Evolutionary conservation across 2,797 vertebrate genomes (phyloP).

Genomic region (Lepidocolaptes lacrymiger): DNA sequence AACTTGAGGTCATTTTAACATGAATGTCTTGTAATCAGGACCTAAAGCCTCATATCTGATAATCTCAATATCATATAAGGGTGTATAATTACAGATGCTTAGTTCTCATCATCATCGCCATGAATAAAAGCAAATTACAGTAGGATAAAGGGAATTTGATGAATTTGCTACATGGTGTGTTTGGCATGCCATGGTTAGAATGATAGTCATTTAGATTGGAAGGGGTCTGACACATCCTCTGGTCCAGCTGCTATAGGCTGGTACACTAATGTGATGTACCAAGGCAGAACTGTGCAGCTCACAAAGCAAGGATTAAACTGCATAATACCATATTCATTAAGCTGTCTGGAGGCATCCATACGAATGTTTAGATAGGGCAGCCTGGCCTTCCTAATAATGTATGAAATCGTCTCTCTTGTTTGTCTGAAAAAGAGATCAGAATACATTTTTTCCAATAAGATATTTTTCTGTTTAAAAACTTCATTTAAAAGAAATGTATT

Average conservation of each 20-base stretch:
- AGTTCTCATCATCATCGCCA: not conserved
- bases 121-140: not conserved
- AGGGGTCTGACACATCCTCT: not conserved
- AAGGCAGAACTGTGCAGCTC: not conserved
- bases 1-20: not conserved
- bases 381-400: not conserved
- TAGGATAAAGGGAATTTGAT: not conserved
- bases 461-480: not conserved
- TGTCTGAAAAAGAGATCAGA: conserved; percentile 6
- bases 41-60: not conserved
- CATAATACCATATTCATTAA: not conserved
- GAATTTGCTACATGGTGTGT: not conserved
- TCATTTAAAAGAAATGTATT: conserved; percentile 12
- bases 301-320: not conserved
- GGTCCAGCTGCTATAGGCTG: not conserved
- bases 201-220: not conserved
- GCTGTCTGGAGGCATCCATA: not conserved
- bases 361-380: not conserved
- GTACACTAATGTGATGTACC: not conserved
- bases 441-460: not conserved
- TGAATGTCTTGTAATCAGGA: not conserved
- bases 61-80: not conserved
- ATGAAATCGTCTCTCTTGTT: not conserved
- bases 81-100: not conserved
- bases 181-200: not conserved